Conservation (phyloP, 92 coral and sea anemone species). For the Actinernus sp. region DNA sequence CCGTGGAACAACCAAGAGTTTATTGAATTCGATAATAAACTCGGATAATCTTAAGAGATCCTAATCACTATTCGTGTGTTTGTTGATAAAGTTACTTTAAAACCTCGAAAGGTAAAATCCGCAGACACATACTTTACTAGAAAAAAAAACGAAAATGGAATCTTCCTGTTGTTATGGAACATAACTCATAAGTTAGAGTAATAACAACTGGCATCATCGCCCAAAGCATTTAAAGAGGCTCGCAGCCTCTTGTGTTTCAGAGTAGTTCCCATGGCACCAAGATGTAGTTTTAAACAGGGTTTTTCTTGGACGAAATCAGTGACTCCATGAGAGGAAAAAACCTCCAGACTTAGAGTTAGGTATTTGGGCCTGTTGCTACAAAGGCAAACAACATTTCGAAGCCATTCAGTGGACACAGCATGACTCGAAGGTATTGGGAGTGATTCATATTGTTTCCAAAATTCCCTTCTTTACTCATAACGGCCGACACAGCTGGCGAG, state of each 20-base stretch:
- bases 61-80: constrained; percentile 8
- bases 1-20: background rate
- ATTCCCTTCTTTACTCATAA: constrained; percentile 4
- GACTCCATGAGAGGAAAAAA: background rate
- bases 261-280: too few species aligned
- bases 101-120: background rate
- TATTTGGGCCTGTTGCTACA: background rate
- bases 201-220: too few species aligned
- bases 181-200: too few species aligned
- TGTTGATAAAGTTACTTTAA: background rate
- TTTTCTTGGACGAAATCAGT: background rate
- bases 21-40: constrained; percentile 13
- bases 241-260: too few species aligned
- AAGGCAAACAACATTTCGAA: background rate
- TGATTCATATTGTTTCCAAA: constrained; percentile 11
- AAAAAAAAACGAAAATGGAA: too few species aligned
- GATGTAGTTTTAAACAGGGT: background rate
- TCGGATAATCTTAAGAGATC: constrained; percentile 2
- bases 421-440: constrained; percentile 5
- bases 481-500: constrained; percentile 61
- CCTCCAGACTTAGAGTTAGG: background rate
- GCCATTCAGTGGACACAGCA: constrained; percentile 20
- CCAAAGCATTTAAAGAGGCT: too few species aligned
- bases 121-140: background rate
- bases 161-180: too few species aligned